phyloP scores from a whole-genome alignment of 2,888 invertebrate genomes.

The Caenorhabditis macrosperma region DNA sequence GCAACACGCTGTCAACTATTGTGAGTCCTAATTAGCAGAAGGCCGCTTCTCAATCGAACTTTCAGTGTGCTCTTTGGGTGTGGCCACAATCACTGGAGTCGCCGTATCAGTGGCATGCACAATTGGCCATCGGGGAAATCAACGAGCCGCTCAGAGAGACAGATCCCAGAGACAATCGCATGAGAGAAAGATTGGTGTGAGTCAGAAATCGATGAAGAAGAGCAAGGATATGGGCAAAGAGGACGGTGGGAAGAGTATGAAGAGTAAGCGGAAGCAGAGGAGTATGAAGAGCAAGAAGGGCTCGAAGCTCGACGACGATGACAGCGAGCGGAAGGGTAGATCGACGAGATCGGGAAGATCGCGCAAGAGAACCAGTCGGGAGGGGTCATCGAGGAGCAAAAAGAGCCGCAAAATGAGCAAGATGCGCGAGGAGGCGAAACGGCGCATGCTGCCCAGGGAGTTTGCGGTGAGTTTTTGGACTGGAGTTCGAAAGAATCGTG shows the following conservation, averaged over 20 bases:
- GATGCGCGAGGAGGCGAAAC: too few species aligned
- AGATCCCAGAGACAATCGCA: too few species aligned
- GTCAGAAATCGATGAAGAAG: neutral
- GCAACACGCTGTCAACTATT: neutral
- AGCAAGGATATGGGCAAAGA: too few species aligned
- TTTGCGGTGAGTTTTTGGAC: too few species aligned
- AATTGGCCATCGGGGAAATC: neutral
- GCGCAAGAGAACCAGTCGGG: neutral
- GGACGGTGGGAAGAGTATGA: neutral
- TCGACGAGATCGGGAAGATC: neutral
- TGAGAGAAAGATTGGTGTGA: neutral
- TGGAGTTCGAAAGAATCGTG: too few species aligned
- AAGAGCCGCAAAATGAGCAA: too few species aligned
- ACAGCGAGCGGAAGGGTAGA: neutral
- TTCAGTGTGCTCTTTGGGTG: neutral
- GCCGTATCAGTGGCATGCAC: neutral
- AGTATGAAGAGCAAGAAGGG: neutral
- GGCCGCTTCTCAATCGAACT: neutral
- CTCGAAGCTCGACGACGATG: constrained; percentile 5
- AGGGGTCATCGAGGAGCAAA: too few species aligned
- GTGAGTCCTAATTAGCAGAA: neutral
- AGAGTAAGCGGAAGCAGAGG: neutral
- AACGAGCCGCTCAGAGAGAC: too few species aligned
- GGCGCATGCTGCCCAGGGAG: too few species aligned
- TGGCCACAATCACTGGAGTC: neutral